These are phyloP conservation scores for Zoanthus solanderi DNA, from an alignment of 92 coral and sea anemone species.

Conservation along the genomic window DNA sequence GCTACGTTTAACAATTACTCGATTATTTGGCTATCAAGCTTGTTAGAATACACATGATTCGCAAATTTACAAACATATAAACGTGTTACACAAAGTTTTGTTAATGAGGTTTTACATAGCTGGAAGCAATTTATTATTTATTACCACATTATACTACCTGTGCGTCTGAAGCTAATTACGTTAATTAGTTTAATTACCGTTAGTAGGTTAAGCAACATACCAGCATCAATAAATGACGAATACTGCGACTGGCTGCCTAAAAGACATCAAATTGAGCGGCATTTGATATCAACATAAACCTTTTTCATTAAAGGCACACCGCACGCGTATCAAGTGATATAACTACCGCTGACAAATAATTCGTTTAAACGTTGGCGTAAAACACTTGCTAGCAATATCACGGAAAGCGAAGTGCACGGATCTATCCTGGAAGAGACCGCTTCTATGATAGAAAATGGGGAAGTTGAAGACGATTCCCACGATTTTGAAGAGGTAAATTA, in stretches of 20 bases:
- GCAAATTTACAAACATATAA: too few relatives aligned
- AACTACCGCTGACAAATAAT: not conserved
- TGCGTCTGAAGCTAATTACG: not conserved
- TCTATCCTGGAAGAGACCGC: not conserved
- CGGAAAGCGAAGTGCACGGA: constrained; percentile 19
- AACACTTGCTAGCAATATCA: not conserved
- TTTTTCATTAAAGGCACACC: not conserved
- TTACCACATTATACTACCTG: not conserved
- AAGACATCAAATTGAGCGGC: not conserved
- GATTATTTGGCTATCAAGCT: too few relatives aligned
- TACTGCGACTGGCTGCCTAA: not conserved
- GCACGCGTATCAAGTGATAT: constrained; percentile 22
- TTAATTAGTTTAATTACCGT: not conserved
- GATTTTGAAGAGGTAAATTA: constrained; percentile 29
- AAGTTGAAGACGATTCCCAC: constrained; percentile 5
- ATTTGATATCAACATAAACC: not conserved
- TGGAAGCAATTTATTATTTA: too few relatives aligned
- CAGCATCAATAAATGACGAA: constrained; percentile 1
- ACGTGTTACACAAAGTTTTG: too few relatives aligned
- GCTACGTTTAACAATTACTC: too few relatives aligned
- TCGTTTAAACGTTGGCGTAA: not conserved
- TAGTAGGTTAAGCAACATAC: not conserved
- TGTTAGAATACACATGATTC: too few relatives aligned
- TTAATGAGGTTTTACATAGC: too few relatives aligned
- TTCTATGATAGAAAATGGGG: constrained; percentile 24